phyloP scores from a whole-genome alignment of 2,797 vertebrate genomes.

The Fistularia commersonii region DNA sequence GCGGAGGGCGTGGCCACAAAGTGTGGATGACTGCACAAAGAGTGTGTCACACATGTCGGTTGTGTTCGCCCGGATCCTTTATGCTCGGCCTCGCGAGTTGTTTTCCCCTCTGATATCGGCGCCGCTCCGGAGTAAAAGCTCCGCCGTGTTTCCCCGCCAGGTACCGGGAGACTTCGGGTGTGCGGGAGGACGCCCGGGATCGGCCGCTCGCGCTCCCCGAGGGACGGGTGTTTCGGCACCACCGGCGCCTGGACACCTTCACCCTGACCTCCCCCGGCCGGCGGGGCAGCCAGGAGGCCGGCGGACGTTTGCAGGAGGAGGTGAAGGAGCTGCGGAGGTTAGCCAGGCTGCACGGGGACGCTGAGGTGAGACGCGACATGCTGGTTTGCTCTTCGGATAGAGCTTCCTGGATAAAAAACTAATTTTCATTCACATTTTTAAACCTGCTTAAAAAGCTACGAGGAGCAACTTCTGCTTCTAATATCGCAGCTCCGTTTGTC shows the following conservation, averaged over 20 bases:
- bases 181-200: constrained; percentile 62
- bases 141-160: too few species aligned
- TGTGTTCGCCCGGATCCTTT: constrained; percentile 71
- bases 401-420: too few species aligned
- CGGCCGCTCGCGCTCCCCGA: constrained; percentile 54
- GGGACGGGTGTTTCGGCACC: constrained; percentile 77
- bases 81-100: too few species aligned
- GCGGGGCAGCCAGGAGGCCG: constrained; percentile 21
- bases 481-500: too few species aligned
- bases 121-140: too few species aligned
- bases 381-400: too few species aligned
- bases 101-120: too few species aligned
- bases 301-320: constrained; percentile 55
- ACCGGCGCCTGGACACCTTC: constrained; percentile 77
- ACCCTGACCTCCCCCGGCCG: constrained; percentile 66
- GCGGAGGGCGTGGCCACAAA: neutral
- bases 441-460: too few species aligned
- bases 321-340: constrained; percentile 71
- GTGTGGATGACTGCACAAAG: neutral
- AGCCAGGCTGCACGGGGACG: constrained; percentile 55
- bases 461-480: too few species aligned
- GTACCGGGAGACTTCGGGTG: too few species aligned
- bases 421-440: constrained; percentile 1
- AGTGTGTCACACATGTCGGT: neutral
- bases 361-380: constrained; percentile 44